These are phyloP conservation scores for Lutjanus campechanus DNA, from an alignment of 2,797 vertebrate species.

Conservation along the genomic window DNA sequence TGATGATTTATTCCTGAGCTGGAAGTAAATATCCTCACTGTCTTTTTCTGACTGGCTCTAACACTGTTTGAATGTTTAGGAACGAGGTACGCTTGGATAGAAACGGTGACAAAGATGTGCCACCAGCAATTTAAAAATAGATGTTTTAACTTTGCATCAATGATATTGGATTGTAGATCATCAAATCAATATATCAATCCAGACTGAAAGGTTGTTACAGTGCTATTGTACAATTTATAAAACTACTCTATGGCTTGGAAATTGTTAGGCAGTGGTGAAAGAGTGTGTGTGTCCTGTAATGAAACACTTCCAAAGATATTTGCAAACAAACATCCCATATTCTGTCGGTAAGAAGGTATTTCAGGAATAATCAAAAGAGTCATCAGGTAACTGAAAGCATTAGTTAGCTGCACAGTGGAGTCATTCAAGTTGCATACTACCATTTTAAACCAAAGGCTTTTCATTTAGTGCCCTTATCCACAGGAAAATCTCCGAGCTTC, in stretches of 20 bases:
- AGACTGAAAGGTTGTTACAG: too few relatives aligned
- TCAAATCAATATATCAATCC: too few relatives aligned
- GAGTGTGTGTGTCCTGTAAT: background rate
- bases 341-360: slow-evolving; percentile 7
- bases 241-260: background rate
- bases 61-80: too few relatives aligned
- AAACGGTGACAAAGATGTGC: too few relatives aligned
- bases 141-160: too few relatives aligned
- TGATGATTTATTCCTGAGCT: too few relatives aligned
- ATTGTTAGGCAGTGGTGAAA: background rate
- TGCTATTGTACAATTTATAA: background rate
- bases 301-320: slow-evolving; percentile 3
- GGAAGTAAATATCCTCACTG: too few relatives aligned
- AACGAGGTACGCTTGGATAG: too few relatives aligned
- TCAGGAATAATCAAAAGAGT: slow-evolving; percentile 3
- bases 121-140: too few relatives aligned
- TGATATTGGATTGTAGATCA: too few relatives aligned
- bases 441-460: slow-evolving; percentile 59
- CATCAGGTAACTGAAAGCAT: slow-evolving; percentile 12
- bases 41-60: too few relatives aligned
- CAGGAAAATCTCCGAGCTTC: slow-evolving; percentile 68
- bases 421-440: slow-evolving; percentile 35
- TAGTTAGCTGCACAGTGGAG: slow-evolving; percentile 24
- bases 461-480: slow-evolving; percentile 71
- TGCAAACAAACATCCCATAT: background rate